Evolutionary conservation across 1,140 invertebrate genomes (phyloP).

Genomic region (Anoplophora glabripennis): DNA sequence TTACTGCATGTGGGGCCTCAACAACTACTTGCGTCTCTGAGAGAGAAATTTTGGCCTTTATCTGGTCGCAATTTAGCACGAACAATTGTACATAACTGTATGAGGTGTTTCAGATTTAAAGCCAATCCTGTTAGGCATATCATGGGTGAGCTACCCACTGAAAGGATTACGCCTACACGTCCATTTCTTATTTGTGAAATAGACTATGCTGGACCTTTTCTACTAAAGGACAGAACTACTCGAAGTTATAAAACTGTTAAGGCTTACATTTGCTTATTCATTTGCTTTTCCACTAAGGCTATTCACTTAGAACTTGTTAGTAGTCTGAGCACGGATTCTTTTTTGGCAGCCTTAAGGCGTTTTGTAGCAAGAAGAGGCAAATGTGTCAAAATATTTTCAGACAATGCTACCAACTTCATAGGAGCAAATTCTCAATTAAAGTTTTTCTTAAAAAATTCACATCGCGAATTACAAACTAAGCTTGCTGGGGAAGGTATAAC

Average conservation of each 20-base stretch:
- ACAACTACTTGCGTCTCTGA: slow-evolving; percentile 23
- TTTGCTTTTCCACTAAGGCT: slow-evolving; percentile 9
- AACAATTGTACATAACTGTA: slow-evolving; percentile 20
- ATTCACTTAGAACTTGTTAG: slow-evolving; percentile 8
- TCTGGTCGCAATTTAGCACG: slow-evolving; percentile 18
- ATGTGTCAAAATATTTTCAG: too few species aligned
- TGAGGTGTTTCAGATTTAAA: slow-evolving; percentile 20
- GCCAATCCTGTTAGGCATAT: slow-evolving; percentile 6
- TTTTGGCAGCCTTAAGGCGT: too few species aligned
- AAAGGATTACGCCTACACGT: slow-evolving; percentile 31
- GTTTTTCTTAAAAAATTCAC: too few species aligned
- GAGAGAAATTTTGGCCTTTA: slow-evolving; percentile 32
- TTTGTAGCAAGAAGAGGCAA: too few species aligned
- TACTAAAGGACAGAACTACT: slow-evolving; percentile 30
- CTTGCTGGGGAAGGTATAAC: slow-evolving; percentile 1
- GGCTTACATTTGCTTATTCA: slow-evolving; percentile 13
- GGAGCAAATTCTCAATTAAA: too few species aligned
- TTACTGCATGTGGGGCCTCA: slow-evolving; percentile 36
- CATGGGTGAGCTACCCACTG: slow-evolving; percentile 44
- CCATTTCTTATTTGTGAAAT: slow-evolving; percentile 39
- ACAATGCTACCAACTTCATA: too few species aligned
- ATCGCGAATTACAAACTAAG: too few species aligned
- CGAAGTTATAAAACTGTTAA: slow-evolving; percentile 4
- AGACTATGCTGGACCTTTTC: slow-evolving; percentile 43
- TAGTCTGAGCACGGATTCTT: background rate